Evolutionary conservation across 2,113 vertebrate species (phyloP).

Genomic region (Desmodus rotundus): DNA sequence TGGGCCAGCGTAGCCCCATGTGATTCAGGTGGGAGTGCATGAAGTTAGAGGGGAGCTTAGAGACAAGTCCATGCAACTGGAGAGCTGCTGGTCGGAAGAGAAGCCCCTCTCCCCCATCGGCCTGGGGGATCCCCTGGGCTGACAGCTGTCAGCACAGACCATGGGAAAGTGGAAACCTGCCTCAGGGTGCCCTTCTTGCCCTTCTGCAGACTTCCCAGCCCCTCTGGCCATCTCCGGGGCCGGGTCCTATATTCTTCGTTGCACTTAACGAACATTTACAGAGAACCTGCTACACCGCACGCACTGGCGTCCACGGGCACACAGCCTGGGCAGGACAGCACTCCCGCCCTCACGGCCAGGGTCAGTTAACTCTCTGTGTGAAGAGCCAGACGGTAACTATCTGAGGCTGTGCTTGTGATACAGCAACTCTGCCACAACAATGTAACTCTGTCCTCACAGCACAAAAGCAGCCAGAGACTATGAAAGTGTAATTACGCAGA

Average conservation of each 20-base stretch:
- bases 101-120: fast-evolving
- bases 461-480: neutral
- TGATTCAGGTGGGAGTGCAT: fast-evolving
- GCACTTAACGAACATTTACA: neutral
- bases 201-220: neutral
- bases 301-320: neutral
- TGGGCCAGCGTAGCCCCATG: neutral
- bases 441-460: neutral
- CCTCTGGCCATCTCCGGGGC: neutral
- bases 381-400: neutral
- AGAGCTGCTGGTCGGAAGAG: neutral
- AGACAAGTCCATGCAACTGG: too few species aligned
- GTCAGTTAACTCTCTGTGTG: neutral
- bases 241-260: neutral
- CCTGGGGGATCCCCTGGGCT: neutral
- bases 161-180: neutral
- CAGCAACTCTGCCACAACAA: neutral
- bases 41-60: neutral
- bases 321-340: neutral
- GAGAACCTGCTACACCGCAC: neutral
- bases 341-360: too few species aligned
- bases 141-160: neutral
- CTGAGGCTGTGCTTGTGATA: neutral
- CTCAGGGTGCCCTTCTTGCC: neutral
- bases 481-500: neutral